Evolutionary conservation across 1,140 invertebrate genomes (phyloP).

Genomic region (Platyura marginata): DNA sequence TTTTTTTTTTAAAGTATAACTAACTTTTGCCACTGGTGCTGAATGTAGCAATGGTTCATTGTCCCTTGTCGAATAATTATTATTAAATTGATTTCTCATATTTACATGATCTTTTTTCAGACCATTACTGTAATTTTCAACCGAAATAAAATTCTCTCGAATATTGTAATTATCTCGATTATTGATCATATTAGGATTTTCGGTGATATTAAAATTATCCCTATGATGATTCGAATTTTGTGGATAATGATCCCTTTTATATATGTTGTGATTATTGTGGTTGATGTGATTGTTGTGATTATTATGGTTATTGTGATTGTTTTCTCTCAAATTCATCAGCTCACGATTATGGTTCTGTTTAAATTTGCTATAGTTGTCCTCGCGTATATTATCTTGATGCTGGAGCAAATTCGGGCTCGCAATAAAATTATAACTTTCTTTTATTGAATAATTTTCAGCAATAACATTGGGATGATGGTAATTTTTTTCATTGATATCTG

Average conservation of each 20-base stretch:
- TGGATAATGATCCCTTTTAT: constrained; percentile 1
- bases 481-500: constrained; percentile 18
- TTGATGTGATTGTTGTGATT: too few relatives aligned
- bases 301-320: constrained; percentile 1
- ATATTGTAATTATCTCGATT: constrained; percentile 1
- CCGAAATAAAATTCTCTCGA: not conserved
- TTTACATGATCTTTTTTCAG: not conserved
- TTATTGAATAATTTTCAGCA: not conserved
- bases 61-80: constrained; percentile 31
- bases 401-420: not conserved
- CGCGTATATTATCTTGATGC: not conserved
- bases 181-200: constrained; percentile 4
- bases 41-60: constrained; percentile 44
- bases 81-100: constrained; percentile 9
- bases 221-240: constrained; percentile 3
- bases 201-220: constrained; percentile 6
- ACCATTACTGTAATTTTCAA: not conserved
- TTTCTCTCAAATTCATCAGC: constrained; percentile 1
- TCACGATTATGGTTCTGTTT: constrained; percentile 2
- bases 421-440: not conserved
- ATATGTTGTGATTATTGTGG: too few relatives aligned
- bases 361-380: constrained; percentile 2
- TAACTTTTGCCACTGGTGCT: constrained; percentile 24
- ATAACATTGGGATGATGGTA: constrained; percentile 5
- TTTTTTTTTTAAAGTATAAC: constrained; percentile 5